Base-by-base conservation (phyloP, 2,113 vertebrate genomes). In the Mastomys natalensis region DNA sequence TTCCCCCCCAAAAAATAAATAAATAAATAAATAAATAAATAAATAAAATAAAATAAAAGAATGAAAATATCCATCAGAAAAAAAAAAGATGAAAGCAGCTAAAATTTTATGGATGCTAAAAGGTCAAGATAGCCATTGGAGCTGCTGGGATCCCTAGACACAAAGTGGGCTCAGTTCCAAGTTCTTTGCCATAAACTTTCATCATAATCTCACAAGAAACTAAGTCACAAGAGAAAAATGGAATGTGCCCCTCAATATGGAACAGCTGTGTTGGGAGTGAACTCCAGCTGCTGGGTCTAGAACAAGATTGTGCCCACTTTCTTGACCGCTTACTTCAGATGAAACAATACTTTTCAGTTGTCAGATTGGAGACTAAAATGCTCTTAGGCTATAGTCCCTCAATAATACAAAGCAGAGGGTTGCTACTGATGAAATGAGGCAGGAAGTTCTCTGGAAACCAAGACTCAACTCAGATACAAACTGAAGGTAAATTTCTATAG, bases 41-140 rank as follows among this genome's bases (percentile, higher is more conserved):
- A n/a, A n/a, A n/a, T n/a, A n/a, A n/a, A n/a, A n/a, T n/a, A n/a
- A n/a, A n/a, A n/a, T n/a, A n/a, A n/a, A n/a, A n/a, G n/a, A n/a
- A n/a, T n/a, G n/a, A n/a, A n/a, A n/a, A n/a, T n/a, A n/a, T n/a
- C n/a, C n/a, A n/a, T n/a, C n/a, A n/a, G n/a, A n/a, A n/a, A n/a
- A n/a, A n/a, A n/a, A n/a, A n/a, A 80, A 87, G 51, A 93, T 82
- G 73, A 93, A 73, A 88, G 81, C 37, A 92, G 40, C 31, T 90
- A 80, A 89, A 90, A 72, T 45, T 78, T 87, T 84, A 40, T 48
- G 48, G 88, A 93, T 87, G 66, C 26, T 90, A 26, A 89, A 74
- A 62, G 4, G 13, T 84, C 58, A 62, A 37, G 40, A 9, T 4
- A 62, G 45, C 51, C 48, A 11, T 80, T 95, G 70, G 72, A 95